Evolutionary conservation across 2,113 vertebrate species (phyloP).

Genomic region (Tenrec ecaudatus): DNA sequence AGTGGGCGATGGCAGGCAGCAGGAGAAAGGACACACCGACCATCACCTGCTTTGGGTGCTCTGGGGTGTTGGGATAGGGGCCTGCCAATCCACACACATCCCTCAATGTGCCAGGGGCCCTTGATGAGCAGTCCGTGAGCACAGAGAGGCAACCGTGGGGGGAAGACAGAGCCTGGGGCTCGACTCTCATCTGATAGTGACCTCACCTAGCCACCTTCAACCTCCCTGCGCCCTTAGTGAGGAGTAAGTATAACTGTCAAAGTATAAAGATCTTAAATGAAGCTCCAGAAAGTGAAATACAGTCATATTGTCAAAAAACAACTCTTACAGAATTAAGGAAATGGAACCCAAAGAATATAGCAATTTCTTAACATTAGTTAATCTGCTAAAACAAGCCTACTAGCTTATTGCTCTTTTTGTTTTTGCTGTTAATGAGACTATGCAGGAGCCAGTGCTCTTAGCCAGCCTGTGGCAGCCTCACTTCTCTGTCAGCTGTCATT

Average conservation of each 20-base stretch:
- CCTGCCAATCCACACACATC: too few relatives aligned
- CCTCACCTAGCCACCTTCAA: not conserved
- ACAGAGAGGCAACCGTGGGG: too few relatives aligned
- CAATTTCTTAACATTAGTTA: constrained; percentile 1
- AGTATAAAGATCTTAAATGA: not conserved
- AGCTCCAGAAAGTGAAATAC: not conserved
- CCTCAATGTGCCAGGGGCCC: too few relatives aligned
- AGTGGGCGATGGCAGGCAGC: too few relatives aligned
- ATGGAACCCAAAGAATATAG: not conserved
- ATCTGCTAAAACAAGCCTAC: not conserved
- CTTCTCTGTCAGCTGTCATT: not conserved
- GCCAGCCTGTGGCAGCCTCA: not conserved
- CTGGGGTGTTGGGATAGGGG: not conserved
- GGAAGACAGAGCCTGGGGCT: too few relatives aligned
- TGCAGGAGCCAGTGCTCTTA: not conserved
- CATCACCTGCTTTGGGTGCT: not conserved
- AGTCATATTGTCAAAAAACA: constrained; percentile 7
- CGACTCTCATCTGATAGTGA: not conserved
- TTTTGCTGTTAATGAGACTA: not conserved
- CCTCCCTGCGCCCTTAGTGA: not conserved
- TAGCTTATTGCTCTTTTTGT: not conserved
- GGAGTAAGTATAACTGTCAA: not conserved
- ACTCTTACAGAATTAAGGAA: not conserved
- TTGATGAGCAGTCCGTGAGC: too few relatives aligned
- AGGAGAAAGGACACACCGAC: too few relatives aligned